Evolutionary conservation across 2,797 vertebrate genomes (phyloP), one percentile per base, ranked within the genome.

Genomic region (Zonotrichia albicollis): DNA sequence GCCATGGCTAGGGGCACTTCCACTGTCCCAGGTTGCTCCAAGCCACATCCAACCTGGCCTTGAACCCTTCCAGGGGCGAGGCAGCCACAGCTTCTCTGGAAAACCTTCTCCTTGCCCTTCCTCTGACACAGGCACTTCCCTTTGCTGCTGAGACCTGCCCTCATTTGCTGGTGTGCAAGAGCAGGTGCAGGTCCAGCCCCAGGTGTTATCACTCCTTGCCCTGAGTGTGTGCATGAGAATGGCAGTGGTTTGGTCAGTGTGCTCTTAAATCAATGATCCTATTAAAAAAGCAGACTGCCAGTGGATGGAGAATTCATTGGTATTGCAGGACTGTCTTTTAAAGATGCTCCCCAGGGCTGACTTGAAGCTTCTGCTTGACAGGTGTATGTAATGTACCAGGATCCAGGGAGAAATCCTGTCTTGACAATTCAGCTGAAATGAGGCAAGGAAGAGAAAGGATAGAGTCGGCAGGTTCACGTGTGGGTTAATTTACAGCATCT

Each of bases 371-470:
- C 83, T 84, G 45, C 83, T 86, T 97, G 95, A 96, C 87, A 90
- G 87, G 85, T 96, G 74, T 54, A 27, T 65, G 83, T 84, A 84
- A 70, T 8, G 5, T 48, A 30, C 34, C 67, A 16, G 46, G 91
- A 95, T 94, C 95, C 95, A 84, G 89, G 65, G 94, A 96, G 94
- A 96, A 97, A 96, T 93, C 95, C 89, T 82, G 80, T 29, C 93
- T 43, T 71, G 85, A 88, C 95, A 91, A 46, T 90, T 82, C 71
- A 38, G 25, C 87, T 68, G 85, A 54, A 96, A 87, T 82, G 92
- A 96, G 89, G 45, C 66, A 57, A 51, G 0, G 11, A 81, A 67
- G 45, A 86, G 67, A 64, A 84, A 90, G 53, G 83, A 73, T 62
- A 66, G 85, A 84, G 64, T 7, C 1, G 5, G 74, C 6, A 7